A percentile compares a stretch with the other conserved stretches of the same genome.
Evolutionary conservation across 2,113 vertebrate species (phyloP).

Genomic region (Tenrec ecaudatus): DNA sequence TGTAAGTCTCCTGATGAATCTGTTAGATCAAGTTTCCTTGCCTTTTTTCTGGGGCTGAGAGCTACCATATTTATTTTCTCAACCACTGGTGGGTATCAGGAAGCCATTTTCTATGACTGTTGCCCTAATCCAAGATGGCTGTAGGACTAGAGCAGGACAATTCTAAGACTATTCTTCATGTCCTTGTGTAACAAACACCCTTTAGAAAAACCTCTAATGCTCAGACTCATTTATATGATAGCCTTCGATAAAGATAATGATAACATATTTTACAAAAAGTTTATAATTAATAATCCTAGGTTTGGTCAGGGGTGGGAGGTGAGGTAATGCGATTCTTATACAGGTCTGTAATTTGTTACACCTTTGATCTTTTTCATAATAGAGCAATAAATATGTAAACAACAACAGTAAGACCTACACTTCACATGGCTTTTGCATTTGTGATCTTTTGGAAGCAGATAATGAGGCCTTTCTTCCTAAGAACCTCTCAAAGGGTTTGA

Average conservation of each 20-base stretch:
- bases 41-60: neutral
- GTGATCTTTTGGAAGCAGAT: neutral
- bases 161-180: too few species aligned
- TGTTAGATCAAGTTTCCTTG: neutral
- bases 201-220: too few species aligned
- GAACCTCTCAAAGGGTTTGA: neutral
- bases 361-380: neutral
- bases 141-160: neutral
- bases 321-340: neutral
- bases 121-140: neutral
- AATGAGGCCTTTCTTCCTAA: neutral
- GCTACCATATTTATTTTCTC: neutral
- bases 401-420: neutral
- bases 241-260: too few species aligned
- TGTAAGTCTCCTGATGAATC: constrained; percentile 4
- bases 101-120: neutral
- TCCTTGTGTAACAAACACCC: too few species aligned
- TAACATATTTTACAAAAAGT: too few species aligned
- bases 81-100: neutral
- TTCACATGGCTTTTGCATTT: neutral
- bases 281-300: too few species aligned
- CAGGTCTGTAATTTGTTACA: neutral
- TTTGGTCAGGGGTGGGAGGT: too few species aligned
- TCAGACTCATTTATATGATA: too few species aligned
- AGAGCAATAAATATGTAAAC: neutral